Evolutionary conservation across 2,113 vertebrate genomes (phyloP).

Genomic region (Bungarus multicinctus): DNA sequence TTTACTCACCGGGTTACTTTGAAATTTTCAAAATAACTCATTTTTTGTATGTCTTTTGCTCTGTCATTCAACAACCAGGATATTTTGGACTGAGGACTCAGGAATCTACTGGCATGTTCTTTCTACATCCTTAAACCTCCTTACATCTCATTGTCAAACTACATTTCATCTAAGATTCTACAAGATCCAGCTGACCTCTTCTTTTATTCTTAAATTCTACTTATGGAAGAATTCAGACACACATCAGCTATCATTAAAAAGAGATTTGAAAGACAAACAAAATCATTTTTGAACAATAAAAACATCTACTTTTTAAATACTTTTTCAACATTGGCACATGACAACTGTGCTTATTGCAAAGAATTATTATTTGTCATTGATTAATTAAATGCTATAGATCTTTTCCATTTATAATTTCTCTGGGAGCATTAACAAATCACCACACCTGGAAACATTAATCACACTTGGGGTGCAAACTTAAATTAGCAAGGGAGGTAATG

Average conservation of each 20-base stretch:
- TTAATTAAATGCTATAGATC: constrained; percentile 29
- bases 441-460: constrained; percentile 45
- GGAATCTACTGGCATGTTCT: not conserved
- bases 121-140: not conserved
- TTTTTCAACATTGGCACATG: not conserved
- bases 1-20: not conserved
- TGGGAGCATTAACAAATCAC: constrained; percentile 42
- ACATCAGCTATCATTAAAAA: not conserved
- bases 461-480: constrained; percentile 33
- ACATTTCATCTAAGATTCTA: not conserved
- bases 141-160: not conserved
- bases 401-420: constrained; percentile 45
- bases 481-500: constrained; percentile 48
- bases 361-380: constrained; percentile 8
- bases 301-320: not conserved
- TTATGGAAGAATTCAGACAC: not conserved
- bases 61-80: not conserved
- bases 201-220: not conserved
- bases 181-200: not conserved
- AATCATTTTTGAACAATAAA: constrained; percentile 7
- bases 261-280: not conserved
- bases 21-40: not conserved
- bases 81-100: not conserved
- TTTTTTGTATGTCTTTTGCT: not conserved
- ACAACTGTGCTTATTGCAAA: not conserved